These are phyloP conservation scores for Ardeotis arabs DNA, from an alignment of 2,113 vertebrate species.

Conservation along the genomic window DNA sequence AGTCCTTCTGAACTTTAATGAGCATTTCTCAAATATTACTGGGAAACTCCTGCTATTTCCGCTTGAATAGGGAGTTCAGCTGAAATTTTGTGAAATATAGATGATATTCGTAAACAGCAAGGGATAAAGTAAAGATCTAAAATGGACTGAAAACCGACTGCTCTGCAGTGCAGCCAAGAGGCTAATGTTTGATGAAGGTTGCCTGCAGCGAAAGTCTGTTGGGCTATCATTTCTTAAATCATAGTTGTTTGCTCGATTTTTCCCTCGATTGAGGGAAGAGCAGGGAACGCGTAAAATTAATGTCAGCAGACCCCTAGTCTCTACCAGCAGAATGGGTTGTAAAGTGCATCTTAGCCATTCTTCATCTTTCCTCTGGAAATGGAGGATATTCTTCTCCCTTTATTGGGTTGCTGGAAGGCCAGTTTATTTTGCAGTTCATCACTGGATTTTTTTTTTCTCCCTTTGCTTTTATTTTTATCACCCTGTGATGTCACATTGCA, in stretches of 20 bases:
- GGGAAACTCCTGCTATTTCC: slow-evolving; percentile 35
- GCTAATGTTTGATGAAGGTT: slow-evolving; percentile 51
- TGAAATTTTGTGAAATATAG: slow-evolving; percentile 34
- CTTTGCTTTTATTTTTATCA: background rate
- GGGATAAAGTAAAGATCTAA: slow-evolving; percentile 43
- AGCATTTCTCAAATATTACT: background rate
- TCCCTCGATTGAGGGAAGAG: background rate
- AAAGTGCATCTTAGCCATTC: background rate
- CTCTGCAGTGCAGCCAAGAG: slow-evolving; percentile 29
- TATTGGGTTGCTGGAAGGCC: slow-evolving; percentile 4
- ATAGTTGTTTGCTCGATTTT: slow-evolving; percentile 53
- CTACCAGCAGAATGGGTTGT: background rate
- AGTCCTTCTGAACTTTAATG: slow-evolving; percentile 23
- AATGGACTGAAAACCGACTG: slow-evolving; percentile 21
- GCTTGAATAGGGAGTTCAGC: background rate
- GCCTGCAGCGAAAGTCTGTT: slow-evolving; percentile 34
- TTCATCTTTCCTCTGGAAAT: slow-evolving; percentile 31
- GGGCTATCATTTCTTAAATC: slow-evolving; percentile 60
- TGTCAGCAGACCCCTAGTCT: background rate
- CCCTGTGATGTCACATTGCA: background rate
- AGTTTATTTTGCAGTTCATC: slow-evolving; percentile 37
- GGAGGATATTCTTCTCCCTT: slow-evolving; percentile 27
- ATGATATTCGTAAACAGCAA: slow-evolving; percentile 45
- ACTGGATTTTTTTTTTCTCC: background rate
- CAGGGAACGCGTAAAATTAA: slow-evolving; percentile 31